Conservation (phyloP, 2,113 vertebrate genomes). For the Ciconia maguari region DNA sequence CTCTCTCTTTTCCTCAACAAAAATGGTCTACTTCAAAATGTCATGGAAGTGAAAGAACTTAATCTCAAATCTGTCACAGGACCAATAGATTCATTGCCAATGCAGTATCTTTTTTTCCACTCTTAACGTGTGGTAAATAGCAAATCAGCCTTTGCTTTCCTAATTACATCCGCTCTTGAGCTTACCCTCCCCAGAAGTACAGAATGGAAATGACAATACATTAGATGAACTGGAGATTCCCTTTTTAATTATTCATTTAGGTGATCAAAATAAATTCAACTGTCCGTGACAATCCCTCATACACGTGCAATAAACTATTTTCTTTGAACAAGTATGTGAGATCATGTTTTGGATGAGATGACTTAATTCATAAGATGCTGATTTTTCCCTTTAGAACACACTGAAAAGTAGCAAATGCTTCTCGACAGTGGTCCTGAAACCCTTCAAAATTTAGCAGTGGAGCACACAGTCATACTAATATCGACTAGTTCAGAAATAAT, state of each 20-base stretch:
- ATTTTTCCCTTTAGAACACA: background rate
- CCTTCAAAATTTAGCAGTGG: background rate
- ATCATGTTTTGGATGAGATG: background rate
- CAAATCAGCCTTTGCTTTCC: background rate
- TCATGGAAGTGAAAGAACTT: conserved; percentile 65
- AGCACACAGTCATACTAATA: background rate
- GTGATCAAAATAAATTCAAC: background rate
- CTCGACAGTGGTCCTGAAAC: background rate
- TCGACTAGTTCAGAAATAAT: background rate
- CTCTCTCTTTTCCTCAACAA: conserved; percentile 57
- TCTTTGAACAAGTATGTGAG: background rate
- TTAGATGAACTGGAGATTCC: background rate
- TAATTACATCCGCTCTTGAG: background rate
- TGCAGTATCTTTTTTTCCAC: background rate
- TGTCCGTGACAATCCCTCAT: background rate
- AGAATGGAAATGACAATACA: background rate
- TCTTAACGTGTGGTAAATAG: background rate
- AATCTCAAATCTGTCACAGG: conserved; percentile 68
- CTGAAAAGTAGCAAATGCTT: background rate
- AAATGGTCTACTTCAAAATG: conserved; percentile 73
- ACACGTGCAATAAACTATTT: background rate
- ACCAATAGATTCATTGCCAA: conserved; percentile 64
- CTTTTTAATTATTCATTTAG: background rate
- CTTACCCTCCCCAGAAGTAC: background rate
- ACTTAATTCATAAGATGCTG: background rate